Evolutionary conservation across 1,140 invertebrate genomes (phyloP).

Genomic region (Drosophila elegans): DNA sequence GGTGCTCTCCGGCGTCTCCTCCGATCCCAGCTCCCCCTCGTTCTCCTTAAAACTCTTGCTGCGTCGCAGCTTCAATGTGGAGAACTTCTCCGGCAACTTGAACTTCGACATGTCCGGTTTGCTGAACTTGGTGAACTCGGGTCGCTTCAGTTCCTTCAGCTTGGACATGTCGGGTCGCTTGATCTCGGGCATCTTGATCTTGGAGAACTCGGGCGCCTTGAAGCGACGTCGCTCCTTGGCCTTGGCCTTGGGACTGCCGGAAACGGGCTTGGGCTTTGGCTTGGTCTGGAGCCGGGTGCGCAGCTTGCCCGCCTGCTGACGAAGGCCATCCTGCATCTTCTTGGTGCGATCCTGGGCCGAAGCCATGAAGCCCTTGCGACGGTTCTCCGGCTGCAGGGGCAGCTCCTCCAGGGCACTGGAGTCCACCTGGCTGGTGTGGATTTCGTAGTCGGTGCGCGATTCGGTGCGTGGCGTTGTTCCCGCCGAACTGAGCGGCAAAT

Average conservation of each 20-base stretch:
- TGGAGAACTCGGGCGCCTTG: constrained; percentile 81
- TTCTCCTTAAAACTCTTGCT: constrained; percentile 84
- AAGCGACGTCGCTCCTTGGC: constrained; percentile 81
- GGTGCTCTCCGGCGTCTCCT: constrained; percentile 36
- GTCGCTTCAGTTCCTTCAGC: constrained; percentile 85
- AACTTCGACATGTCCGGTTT: constrained; percentile 87
- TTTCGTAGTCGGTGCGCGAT: constrained; percentile 88
- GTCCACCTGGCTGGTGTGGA: constrained; percentile 89
- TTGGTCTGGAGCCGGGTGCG: constrained; percentile 87
- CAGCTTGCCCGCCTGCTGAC: constrained; percentile 87
- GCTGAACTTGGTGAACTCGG: constrained; percentile 82
- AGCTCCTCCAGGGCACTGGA: constrained; percentile 88
- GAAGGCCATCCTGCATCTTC: constrained; percentile 86
- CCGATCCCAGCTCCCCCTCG: constrained; percentile 48
- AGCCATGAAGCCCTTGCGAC: constrained; percentile 85
- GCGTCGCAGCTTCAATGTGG: constrained; percentile 71
- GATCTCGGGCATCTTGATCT: constrained; percentile 86
- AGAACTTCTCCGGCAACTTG: constrained; percentile 87
- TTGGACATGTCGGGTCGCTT: constrained; percentile 88
- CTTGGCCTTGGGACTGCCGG: constrained; percentile 76
- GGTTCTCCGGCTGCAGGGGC: constrained; percentile 87
- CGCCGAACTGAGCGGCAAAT: constrained; percentile 64
- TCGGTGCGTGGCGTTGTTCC: constrained; percentile 86
- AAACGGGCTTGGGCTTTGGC: constrained; percentile 76
- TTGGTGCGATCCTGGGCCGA: constrained; percentile 86